A percentile compares a stretch with the other conserved stretches of the same genome.
phyloP scores from a whole-genome alignment of 2,797 vertebrate genomes.

The Spondyliosoma cantharus region DNA sequence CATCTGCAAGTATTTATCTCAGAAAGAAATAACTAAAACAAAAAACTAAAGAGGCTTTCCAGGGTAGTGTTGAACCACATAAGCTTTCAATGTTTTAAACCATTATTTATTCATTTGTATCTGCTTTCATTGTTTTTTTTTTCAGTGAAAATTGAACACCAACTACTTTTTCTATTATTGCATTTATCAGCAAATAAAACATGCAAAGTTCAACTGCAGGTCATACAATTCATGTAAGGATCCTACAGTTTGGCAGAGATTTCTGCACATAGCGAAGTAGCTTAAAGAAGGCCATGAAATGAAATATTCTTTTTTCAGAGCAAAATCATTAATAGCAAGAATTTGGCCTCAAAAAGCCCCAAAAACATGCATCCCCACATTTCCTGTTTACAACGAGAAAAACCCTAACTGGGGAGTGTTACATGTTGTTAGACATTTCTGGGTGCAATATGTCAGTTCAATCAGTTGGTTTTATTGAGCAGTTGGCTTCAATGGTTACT shows the following conservation, averaged over 20 bases:
- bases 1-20: constrained; percentile 79
- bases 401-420: not conserved
- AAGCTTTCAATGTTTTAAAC: constrained; percentile 59
- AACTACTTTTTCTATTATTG: constrained; percentile 29
- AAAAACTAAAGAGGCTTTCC: constrained; percentile 61
- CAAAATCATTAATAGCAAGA: constrained; percentile 7
- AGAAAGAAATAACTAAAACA: constrained; percentile 60
- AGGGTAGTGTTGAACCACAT: constrained; percentile 60
- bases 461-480: constrained; percentile 15
- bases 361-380: not conserved
- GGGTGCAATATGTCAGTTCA: not conserved
- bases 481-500: constrained; percentile 19
- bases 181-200: constrained; percentile 43
- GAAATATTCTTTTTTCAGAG: not conserved
- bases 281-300: not conserved
- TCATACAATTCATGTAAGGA: not conserved
- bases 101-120: constrained; percentile 51
- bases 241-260: not conserved
- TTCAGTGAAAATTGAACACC: constrained; percentile 21
- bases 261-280: not conserved
- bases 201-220: constrained; percentile 2
- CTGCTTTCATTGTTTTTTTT: constrained; percentile 10
- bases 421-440: constrained; percentile 7
- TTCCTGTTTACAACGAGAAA: not conserved
- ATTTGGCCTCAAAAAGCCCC: constrained; percentile 1